A percentile compares a stretch with the other conserved stretches of the same genome.
Evolutionary conservation across 1,140 invertebrate species (phyloP).

Genomic region (Onthophagus taurus): DNA sequence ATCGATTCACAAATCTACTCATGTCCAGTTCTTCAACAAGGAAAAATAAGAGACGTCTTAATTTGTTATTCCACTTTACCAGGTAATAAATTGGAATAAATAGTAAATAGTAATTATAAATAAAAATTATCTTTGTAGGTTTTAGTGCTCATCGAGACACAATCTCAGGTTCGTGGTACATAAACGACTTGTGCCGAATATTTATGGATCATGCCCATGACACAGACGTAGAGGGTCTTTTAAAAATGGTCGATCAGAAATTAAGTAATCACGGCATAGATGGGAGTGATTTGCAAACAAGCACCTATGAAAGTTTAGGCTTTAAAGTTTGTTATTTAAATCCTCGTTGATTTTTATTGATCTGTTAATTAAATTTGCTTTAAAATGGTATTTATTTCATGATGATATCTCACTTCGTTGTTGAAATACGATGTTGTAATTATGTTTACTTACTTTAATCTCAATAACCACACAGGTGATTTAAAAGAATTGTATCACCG

Average conservation of each 20-base stretch:
- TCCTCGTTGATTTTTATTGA: no score
- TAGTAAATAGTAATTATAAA: no score
- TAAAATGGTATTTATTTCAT: no score
- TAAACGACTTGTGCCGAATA: constrained; percentile 57
- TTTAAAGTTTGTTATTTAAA: constrained; percentile 49
- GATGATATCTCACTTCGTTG: no score
- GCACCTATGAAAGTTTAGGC: constrained; percentile 41
- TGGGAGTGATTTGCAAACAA: constrained; percentile 48
- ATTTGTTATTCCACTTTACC: constrained; percentile 17
- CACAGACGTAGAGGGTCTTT: constrained; percentile 50
- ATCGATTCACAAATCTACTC: constrained; percentile 5
- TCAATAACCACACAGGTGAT: no score
- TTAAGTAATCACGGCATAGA: constrained; percentile 22
- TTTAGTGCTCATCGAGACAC: constrained; percentile 52
- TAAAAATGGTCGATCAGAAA: constrained; percentile 45
- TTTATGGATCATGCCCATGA: constrained; percentile 57
- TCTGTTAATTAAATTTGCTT: no score
- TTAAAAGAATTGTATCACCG: no score
- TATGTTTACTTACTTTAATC: no score
- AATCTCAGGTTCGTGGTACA: constrained; percentile 59
- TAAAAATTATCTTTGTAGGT: constrained; percentile 42
- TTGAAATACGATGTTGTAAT: no score
- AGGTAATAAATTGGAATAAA: no score
- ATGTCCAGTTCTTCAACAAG: neutral
- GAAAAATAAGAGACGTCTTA: constrained; percentile 14